Conservation (phyloP, 1,140 invertebrate species). For the Nasonia longicornis region DNA sequence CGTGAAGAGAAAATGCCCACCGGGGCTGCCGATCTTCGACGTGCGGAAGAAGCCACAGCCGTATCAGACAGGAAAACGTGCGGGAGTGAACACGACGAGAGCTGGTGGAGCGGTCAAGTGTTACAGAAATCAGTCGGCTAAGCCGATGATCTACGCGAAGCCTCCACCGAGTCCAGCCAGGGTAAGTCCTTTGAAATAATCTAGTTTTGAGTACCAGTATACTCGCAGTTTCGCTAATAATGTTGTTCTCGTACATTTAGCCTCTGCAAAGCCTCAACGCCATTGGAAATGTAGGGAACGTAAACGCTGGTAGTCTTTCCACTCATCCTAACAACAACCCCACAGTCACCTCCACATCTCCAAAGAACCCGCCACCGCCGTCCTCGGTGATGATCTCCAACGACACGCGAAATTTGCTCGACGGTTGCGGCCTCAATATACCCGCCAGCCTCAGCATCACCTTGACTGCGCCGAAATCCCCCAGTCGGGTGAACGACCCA, state of each 20-base stretch:
- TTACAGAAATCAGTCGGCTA: conserved; percentile 38
- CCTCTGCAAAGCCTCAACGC: conserved; percentile 12
- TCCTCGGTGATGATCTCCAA: conserved; percentile 45
- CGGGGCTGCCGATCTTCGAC: conserved; percentile 60
- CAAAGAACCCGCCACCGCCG: background rate
- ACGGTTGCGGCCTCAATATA: conserved; percentile 64
- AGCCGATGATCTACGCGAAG: conserved; percentile 24
- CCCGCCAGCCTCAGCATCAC: conserved; percentile 64
- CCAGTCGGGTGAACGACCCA: conserved; percentile 30
- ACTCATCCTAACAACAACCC: background rate
- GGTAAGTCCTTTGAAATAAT: conserved; percentile 19
- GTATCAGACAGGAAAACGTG: conserved; percentile 11
- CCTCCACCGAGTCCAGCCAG: conserved; percentile 15
- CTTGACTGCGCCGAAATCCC: conserved; percentile 58
- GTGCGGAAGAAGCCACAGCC: conserved; percentile 48
- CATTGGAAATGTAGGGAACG: background rate
- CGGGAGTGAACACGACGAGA: conserved; percentile 14
- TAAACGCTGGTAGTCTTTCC: background rate
- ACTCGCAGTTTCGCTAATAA: background rate
- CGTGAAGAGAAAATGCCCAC: conserved; percentile 62
- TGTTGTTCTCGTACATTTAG: background rate
- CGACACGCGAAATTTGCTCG: conserved; percentile 58
- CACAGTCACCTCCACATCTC: conserved; percentile 39
- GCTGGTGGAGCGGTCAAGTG: conserved; percentile 20
- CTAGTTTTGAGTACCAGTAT: background rate